Evolutionary conservation across 2,888 invertebrate species (phyloP), one percentile per base, ranked within the genome.

Genomic region (Zaprionus bogoriensis): DNA sequence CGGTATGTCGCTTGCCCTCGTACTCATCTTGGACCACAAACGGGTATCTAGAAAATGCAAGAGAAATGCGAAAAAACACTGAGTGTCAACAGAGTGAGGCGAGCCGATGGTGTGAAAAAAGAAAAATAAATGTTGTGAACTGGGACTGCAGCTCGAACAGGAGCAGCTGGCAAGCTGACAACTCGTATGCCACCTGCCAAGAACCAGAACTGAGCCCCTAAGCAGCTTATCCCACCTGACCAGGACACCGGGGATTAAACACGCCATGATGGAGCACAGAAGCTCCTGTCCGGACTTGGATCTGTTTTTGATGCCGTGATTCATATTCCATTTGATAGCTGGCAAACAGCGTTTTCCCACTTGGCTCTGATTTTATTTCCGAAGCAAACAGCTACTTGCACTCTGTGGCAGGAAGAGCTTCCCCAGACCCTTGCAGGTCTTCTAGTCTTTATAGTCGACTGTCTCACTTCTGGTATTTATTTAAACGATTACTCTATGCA

Each of bases 281-380:
- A 42, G 41, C 20, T 42, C 10, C 19, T 17, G 17, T n/a, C 27
- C 9, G 10, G 6, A 23, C 19, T 14, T 3, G 22, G 17, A n/a
- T 30, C 20, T 54, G 47, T 55, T 60, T 66, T 64, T 60, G 55
- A 32, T 47, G 27, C 55, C 67, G 55, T 68, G 76, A 78, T 67
- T 72, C 65, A 74, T 68, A 68, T 63, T 72, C 65, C 51, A 57
- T 71, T 66, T 59, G 71, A 74, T 66, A 36, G 23, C 30, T 44
- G 32, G 60, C 45, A 57, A 73, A 74, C 55, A 64, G 64, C 62
- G 64, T 46, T 65, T 79, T 73, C 67, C 59, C 77, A 77, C 70
- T 75, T 62, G 36, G 52, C 48, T 47, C 52, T 74, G 78, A 78
- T 74, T 75, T 65, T 81, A 78, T 74, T 61, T 58, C 30, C 20